Evolutionary conservation across 2,797 vertebrate genomes (phyloP), one percentile per base, ranked within the genome.

Genomic region (Monodelphis domestica): DNA sequence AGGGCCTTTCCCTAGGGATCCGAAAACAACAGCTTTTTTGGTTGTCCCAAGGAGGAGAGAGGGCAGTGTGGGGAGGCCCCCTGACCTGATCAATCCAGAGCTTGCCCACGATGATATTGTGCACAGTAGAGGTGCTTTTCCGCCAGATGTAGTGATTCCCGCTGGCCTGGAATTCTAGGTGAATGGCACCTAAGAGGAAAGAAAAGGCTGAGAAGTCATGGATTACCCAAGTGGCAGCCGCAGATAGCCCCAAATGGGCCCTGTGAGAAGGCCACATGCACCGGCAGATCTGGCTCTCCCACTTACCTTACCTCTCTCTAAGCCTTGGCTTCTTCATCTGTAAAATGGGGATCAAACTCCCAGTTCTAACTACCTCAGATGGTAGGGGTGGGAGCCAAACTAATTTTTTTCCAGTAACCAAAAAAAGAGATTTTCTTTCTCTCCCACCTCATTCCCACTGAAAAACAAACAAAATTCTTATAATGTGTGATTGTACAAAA

Each of bases 21-120:
- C 50, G 38, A 38, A n/a, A 53, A 5, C 29, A 30, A 11, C 29
- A 57, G 38, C 70, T 45, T 26, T 15, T n/a, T 45, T 17, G 15
- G 12, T 12, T 45, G 51, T 55, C 53, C 30, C 14, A 9, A 6
- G 53, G 1, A 0, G 0, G 59, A 12, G 28, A 15, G 59, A 12
- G n/a, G 84, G 45, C 55, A 33, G 53, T 63, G n/a, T n/a, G 12
- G n/a, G 0, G 52, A 24, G 26, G 9, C 24, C 10, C 91, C 97
- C 98, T 89, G 38, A 99, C 99, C 99, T 99, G 99, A 98, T 99
- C 99, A 0, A 99, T 99, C 99, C 99, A 99, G 96, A 99, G 99
- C 97, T 99, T 99, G 97, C 99, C 99, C 97, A 99, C 99, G 0
- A 99, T 99, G 98, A 99, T 99, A 98, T 99, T 99, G 98, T 99